A percentile compares a stretch with the other conserved stretches of the same genome.
These are phyloP conservation scores for Hesperia comma DNA, from an alignment of 2,888 invertebrate genomes.

Conservation along the genomic window DNA sequence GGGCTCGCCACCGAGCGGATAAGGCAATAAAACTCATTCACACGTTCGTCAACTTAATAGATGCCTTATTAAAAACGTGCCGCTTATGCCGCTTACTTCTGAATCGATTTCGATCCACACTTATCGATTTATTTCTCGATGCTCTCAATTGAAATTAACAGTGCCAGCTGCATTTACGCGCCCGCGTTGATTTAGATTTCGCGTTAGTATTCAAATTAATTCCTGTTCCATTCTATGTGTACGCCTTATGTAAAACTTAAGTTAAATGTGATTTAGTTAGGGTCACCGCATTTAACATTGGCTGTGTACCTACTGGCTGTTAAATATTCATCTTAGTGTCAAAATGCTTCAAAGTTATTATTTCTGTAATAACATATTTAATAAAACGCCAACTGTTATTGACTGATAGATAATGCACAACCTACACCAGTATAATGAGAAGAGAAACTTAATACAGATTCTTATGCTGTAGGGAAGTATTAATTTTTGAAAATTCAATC, in stretches of 20 bases:
- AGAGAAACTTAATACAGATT: too few relatives aligned
- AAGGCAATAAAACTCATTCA: conserved; percentile 82
- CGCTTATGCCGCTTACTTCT: conserved; percentile 50
- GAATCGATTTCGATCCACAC: conserved; percentile 59
- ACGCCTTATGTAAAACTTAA: conserved; percentile 60
- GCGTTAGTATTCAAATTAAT: conserved; percentile 64
- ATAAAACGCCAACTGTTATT: too few relatives aligned
- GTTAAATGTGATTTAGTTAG: conserved; percentile 64
- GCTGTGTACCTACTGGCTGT: conserved; percentile 34
- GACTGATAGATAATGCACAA: too few relatives aligned
- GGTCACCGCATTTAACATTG: conserved; percentile 48
- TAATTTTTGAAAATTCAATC: too few relatives aligned
- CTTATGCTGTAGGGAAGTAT: too few relatives aligned
- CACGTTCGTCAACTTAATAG: conserved; percentile 79
- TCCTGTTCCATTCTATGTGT: conserved; percentile 67
- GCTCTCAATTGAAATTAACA: conserved; percentile 68
- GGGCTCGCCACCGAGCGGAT: conserved; percentile 62
- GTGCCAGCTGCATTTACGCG: conserved; percentile 65
- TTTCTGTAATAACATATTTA: conserved; percentile 4
- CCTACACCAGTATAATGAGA: too few relatives aligned
- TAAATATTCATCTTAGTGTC: conserved; percentile 34
- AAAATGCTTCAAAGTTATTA: conserved; percentile 23
- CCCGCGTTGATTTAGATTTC: conserved; percentile 56
- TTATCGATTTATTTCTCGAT: conserved; percentile 47
- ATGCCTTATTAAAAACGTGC: conserved; percentile 80